Evolutionary conservation across 2,797 vertebrate genomes (phyloP), one percentile per base, ranked within the genome.

Genomic region (Nyctibius grandis): DNA sequence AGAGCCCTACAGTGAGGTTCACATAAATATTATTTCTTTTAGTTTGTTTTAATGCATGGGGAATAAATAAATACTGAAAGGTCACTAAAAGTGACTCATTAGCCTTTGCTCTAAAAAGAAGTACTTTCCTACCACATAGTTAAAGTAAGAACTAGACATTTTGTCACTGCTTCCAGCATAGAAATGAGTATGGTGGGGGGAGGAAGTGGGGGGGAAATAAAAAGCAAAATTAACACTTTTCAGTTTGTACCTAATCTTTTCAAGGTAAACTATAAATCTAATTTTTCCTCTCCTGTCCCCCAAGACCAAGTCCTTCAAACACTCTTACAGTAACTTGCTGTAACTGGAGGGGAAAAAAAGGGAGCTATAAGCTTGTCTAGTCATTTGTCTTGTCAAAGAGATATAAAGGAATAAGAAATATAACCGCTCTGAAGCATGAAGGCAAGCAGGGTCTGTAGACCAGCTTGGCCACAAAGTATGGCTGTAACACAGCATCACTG

Each of bases 41-140:
- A 19, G 48, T 67, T 89, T 80, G 57, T 79, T 92, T 96, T 42
- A 79, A 56, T 23, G 16, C 17, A 48, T 6, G 11, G 14, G 28
- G 31, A 90, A 82, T 65, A 94, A 91, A 67, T 40, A 87, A 96
- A 92, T 64, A 82, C 6, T 87, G 81, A 64, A 76, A 70, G 14
- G 9, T 53, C 34, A 50, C 48, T 75, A 20, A 4, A 48, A 72
- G 65, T 15, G 28, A 82, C 40, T 76, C 70, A 34, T n/a, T 47
- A 95, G 44, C 51, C 63, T 92, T 68, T 48, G 54, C 42, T 61
- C n/a, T 88, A 73, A 72, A 64, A 91, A 69, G 31, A 75, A 54
- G 9, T 68, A 68, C 45, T 89, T 85, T 92, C 48, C 72, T 85
- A 91, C n/a, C 57, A 72, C 28, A 68, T 4, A 48, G 33, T 36